These are phyloP conservation scores for Acrobasis suavella DNA, from an alignment of 2,888 invertebrate species.

Conservation along the genomic window DNA sequence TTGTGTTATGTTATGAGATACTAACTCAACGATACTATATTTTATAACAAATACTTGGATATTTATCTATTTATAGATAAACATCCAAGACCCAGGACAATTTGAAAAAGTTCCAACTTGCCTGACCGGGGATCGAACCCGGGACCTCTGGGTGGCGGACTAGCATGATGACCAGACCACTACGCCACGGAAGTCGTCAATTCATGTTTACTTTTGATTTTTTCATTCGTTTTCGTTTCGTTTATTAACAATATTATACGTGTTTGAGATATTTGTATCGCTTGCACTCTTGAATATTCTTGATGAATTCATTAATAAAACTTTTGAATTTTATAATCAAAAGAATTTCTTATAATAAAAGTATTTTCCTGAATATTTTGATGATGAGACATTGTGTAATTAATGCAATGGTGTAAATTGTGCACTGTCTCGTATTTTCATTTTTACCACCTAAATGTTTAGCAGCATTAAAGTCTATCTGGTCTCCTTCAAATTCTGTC, in stretches of 20 bases:
- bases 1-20: no score
- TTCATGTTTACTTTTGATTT: background rate
- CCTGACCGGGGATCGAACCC: no score
- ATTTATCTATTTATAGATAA: no score
- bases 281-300: conserved; percentile 23
- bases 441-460: conserved; percentile 61
- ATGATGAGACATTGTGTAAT: conserved; percentile 37
- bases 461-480: conserved; percentile 52
- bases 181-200: no score
- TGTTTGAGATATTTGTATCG: conserved; percentile 8
- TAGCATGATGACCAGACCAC: no score
- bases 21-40: no score
- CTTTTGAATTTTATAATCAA: background rate
- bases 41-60: no score
- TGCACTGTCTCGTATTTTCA: conserved; percentile 43
- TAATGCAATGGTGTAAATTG: conserved; percentile 41
- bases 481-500: conserved; percentile 35
- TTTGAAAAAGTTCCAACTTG: no score
- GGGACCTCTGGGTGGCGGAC: no score
- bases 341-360: background rate
- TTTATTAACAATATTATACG: no score
- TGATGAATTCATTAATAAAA: background rate
- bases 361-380: background rate
- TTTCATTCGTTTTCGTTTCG: no score
- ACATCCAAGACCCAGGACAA: no score